phyloP scores from a whole-genome alignment of 1,140 invertebrate genomes.

The Drosophila mauritiana region DNA sequence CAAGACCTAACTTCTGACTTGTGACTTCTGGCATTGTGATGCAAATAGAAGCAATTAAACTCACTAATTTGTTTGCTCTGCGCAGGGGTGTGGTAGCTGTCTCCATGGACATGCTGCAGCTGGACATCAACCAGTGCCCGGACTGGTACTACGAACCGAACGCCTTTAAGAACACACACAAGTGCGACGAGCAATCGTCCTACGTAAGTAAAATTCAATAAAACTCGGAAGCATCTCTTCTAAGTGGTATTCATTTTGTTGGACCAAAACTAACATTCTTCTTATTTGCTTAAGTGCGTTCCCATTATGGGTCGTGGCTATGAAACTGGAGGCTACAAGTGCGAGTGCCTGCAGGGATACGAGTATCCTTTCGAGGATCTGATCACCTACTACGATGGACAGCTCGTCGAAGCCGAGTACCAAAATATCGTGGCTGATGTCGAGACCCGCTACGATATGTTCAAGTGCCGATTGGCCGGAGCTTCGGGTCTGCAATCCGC shows the following conservation, averaged over 20 bases:
- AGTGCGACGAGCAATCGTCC: constrained; percentile 95
- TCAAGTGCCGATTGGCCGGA: constrained; percentile 95
- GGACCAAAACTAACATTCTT: neutral
- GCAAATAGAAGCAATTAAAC: constrained; percentile 73
- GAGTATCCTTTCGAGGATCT: constrained; percentile 98
- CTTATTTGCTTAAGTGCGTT: constrained; percentile 91
- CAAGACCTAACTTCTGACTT: constrained; percentile 71
- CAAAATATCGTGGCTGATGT: constrained; percentile 92
- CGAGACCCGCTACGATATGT: constrained; percentile 93
- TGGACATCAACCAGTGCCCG: constrained; percentile 98
- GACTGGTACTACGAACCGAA: constrained; percentile 95
- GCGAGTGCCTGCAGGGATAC: constrained; percentile 98
- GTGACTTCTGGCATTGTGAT: constrained; percentile 63
- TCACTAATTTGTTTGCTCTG: constrained; percentile 76
- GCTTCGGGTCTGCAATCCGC: constrained; percentile 88
- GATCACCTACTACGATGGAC: constrained; percentile 98
- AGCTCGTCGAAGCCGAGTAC: constrained; percentile 97
- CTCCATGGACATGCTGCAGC: constrained; percentile 94
- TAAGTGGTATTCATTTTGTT: no score
- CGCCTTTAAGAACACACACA: constrained; percentile 97
- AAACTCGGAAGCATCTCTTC: neutral
- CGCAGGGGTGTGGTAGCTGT: constrained; percentile 96
- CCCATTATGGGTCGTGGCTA: constrained; percentile 96
- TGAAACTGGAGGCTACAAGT: constrained; percentile 98
- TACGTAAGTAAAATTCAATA: constrained; percentile 91